Evolutionary conservation across 2,888 invertebrate genomes (phyloP).

Genomic region (Cosmia trapezina): DNA sequence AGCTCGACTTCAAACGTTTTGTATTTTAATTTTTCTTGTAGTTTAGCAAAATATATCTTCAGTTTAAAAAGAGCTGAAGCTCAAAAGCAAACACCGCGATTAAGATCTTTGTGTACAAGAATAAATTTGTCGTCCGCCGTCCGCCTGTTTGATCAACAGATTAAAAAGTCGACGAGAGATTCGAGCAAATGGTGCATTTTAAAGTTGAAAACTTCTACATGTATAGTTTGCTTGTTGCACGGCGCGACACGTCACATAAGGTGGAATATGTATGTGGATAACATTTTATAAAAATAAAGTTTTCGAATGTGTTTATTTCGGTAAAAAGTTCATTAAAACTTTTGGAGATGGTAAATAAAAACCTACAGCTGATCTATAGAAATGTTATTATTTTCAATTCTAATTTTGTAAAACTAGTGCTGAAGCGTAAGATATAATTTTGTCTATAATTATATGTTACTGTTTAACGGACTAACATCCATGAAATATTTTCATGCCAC

Average conservation of each 20-base stretch:
- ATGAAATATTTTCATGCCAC: too few relatives aligned
- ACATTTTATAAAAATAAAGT: slow-evolving; percentile 15
- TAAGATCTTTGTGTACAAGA: slow-evolving; percentile 84
- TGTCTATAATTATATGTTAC: too few relatives aligned
- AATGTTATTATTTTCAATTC: neutral
- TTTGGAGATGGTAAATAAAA: neutral
- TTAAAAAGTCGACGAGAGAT: slow-evolving; percentile 81
- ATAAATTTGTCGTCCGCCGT: slow-evolving; percentile 86
- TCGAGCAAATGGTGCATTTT: slow-evolving; percentile 81
- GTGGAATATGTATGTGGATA: slow-evolving; percentile 27
- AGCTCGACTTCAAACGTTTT: slow-evolving; percentile 52
- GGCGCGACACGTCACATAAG: slow-evolving; percentile 41
- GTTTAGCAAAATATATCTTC: slow-evolving; percentile 53
- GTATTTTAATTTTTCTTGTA: slow-evolving; percentile 51
- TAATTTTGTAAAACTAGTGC: neutral
- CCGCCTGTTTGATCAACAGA: slow-evolving; percentile 86
- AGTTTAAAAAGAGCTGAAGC: slow-evolving; percentile 65
- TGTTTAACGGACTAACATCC: too few relatives aligned
- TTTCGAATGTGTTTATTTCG: neutral
- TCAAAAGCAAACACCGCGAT: slow-evolving; percentile 74
- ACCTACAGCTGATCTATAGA: neutral
- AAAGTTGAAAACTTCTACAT: slow-evolving; percentile 73
- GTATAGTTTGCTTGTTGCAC: slow-evolving; percentile 61
- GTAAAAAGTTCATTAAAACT: neutral
- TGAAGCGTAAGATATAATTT: too few relatives aligned